phyloP scores from a whole-genome alignment of 2,888 invertebrate species.

The Diloba caeruleocephala region DNA sequence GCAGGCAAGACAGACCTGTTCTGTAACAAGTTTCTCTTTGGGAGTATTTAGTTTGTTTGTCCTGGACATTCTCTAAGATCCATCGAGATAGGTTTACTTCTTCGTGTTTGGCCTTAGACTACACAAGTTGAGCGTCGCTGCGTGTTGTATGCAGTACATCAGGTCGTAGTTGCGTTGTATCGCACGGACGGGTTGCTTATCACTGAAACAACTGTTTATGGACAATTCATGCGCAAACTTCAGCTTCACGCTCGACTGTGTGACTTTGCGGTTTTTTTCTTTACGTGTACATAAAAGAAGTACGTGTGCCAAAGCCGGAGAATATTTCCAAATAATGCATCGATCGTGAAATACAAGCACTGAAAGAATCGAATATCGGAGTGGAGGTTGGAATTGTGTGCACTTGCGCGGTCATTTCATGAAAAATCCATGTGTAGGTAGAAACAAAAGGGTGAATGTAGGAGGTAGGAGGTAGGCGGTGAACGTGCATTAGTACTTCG shows the following conservation, averaged over 20 bases:
- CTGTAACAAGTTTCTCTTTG: conserved; percentile 5
- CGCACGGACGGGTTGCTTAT: background rate
- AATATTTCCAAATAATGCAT: conserved; percentile 45
- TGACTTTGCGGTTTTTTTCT: conserved; percentile 47
- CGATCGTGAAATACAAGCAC: conserved; percentile 16
- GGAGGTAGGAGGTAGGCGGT: background rate
- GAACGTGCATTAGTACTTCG: conserved; percentile 7
- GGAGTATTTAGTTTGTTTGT: conserved; percentile 1
- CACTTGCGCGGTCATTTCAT: conserved; percentile 21
- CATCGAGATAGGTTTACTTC: background rate
- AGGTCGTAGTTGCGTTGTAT: background rate
- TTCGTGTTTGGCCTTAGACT: background rate
- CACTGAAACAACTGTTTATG: conserved; percentile 34
- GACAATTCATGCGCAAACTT: conserved; percentile 44
- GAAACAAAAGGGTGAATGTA: too few species aligned
- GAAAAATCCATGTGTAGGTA: conserved; percentile 30
- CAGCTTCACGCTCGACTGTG: conserved; percentile 52
- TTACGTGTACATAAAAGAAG: conserved; percentile 48
- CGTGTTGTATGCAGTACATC: background rate
- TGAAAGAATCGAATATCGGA: conserved; percentile 13
- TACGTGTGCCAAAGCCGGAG: conserved; percentile 21
- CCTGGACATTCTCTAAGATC: background rate
- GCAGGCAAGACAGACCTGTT: conserved; percentile 2
- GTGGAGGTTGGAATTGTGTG: conserved; percentile 1
- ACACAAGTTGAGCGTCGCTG: background rate